Evolutionary conservation across 2,888 invertebrate species (phyloP), one percentile per base, ranked within the genome.

Genomic region (Apodemia duryi): DNA sequence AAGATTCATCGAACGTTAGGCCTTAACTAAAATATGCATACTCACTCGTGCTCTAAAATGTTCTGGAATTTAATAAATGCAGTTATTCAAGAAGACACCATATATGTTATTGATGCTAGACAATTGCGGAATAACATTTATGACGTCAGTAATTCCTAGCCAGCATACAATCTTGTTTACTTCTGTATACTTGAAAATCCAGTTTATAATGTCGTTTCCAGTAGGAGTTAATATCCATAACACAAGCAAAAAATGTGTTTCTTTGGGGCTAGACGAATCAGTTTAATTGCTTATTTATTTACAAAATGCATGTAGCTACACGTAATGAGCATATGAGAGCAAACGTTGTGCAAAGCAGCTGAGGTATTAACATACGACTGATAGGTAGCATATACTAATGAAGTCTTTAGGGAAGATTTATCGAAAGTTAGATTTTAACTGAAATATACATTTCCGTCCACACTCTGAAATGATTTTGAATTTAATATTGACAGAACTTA

Each of bases 311-410:
- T 21, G 21, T 21, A 21, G 21, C 21, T 21, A 21, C 1, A 21
- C 21, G 21, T 21, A 21, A 21, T 21, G 21, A 21, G 21, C 21
- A 21, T 21, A 21, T 21, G 21, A 21, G 21, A 21, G 21, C 21
- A 21, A 21, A 38, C 46, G 62, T 62, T 51, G 21, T 51, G 21
- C 21, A 51, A 21, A 51, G 52, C 61, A 60, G 62, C 41, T 52
- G 46, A 68, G 49, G 66, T 63, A 66, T 65, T 66, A 65, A 60
- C 28, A 63, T 65, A 64, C 65, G 57, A 61, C 61, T 63, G 65
- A 66, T 64, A 64, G 63, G 60, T 70, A 67, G 69, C 67, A 64
- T 70, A 70, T 70, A 69, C 64, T 65, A 70, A 70, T 70, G 63
- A 61, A 64, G 61, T 6, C n/a, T 51, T 7, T n/a, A 21, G 51